Evolutionary conservation across 2,797 vertebrate species (phyloP).

Genomic region (Characodon lateralis): DNA sequence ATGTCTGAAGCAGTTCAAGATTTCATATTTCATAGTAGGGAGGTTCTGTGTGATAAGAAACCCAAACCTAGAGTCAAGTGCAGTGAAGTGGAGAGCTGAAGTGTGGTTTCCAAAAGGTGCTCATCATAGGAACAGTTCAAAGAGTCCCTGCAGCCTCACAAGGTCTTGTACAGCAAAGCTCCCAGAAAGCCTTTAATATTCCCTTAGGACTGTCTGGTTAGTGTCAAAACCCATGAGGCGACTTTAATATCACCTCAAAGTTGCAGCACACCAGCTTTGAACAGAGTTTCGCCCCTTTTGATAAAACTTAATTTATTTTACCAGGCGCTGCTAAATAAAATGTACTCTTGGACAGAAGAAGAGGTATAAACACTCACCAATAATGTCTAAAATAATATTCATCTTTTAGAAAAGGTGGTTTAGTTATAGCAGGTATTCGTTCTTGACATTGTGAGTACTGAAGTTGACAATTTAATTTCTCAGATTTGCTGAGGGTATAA

Average conservation of each 20-base stretch:
- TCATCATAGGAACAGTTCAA: constrained; percentile 71
- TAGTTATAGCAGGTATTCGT: constrained; percentile 6
- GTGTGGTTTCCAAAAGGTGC: constrained; percentile 46
- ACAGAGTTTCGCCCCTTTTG: constrained; percentile 30
- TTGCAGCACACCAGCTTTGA: constrained; percentile 45
- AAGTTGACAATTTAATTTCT: constrained; percentile 7
- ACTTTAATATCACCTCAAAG: constrained; percentile 53
- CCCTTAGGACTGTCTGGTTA: constrained; percentile 56
- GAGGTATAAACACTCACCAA: background rate
- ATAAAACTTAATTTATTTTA: background rate
- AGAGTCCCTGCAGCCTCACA: constrained; percentile 52
- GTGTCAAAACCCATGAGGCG: constrained; percentile 52
- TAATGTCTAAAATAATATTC: background rate
- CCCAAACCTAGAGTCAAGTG: constrained; percentile 45
- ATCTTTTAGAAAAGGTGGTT: constrained; percentile 6
- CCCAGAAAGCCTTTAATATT: constrained; percentile 61
- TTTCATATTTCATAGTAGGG: constrained; percentile 36
- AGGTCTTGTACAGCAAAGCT: constrained; percentile 56
- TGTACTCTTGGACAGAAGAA: constrained; percentile 17
- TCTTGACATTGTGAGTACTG: constrained; percentile 10
- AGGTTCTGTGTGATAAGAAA: constrained; percentile 41
- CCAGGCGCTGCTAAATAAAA: constrained; percentile 21
- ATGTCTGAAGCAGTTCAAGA: constrained; percentile 36
- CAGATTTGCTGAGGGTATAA: no score
- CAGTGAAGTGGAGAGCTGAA: constrained; percentile 56